Conservation (phyloP, 2,888 invertebrate genomes). For the Apantesis nais region DNA sequence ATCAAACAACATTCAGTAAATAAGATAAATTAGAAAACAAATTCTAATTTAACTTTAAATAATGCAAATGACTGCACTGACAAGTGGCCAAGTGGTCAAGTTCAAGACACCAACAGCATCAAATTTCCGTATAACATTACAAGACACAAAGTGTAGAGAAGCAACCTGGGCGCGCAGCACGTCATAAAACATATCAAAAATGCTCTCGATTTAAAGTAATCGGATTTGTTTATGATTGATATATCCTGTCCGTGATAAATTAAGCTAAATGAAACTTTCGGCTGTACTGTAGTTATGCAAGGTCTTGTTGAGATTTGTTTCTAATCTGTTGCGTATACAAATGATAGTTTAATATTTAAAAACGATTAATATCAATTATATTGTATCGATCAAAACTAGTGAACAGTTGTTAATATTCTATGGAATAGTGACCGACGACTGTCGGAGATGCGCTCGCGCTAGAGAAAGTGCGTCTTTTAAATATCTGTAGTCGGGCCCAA, state of each 20-base stretch:
- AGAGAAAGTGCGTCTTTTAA: slow-evolving; percentile 64
- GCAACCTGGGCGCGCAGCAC: not conserved
- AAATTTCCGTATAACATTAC: not conserved
- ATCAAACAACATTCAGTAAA: not conserved
- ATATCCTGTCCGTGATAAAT: slow-evolving; percentile 16
- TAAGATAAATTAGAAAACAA: not conserved
- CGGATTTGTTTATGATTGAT: slow-evolving; percentile 17
- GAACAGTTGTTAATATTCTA: not conserved
- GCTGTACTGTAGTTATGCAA: not conserved
- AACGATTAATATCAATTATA: not conserved
- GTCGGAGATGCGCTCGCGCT: slow-evolving; percentile 27
- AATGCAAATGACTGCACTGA: too few relatives aligned
- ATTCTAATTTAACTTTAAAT: not conserved
- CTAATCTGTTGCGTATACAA: not conserved
- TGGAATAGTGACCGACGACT: slow-evolving; percentile 6
- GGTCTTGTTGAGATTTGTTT: not conserved
- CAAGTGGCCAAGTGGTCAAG: not conserved
- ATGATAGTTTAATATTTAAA: not conserved
- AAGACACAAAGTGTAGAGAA: not conserved
- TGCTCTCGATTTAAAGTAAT: slow-evolving; percentile 13
- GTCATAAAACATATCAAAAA: not conserved
- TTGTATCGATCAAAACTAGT: not conserved
- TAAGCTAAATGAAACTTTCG: not conserved
- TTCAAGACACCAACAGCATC: not conserved
- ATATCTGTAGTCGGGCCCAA: slow-evolving; percentile 63